Evolutionary conservation across 2,113 vertebrate genomes (phyloP).

Genomic region (Rhombomys opimus): DNA sequence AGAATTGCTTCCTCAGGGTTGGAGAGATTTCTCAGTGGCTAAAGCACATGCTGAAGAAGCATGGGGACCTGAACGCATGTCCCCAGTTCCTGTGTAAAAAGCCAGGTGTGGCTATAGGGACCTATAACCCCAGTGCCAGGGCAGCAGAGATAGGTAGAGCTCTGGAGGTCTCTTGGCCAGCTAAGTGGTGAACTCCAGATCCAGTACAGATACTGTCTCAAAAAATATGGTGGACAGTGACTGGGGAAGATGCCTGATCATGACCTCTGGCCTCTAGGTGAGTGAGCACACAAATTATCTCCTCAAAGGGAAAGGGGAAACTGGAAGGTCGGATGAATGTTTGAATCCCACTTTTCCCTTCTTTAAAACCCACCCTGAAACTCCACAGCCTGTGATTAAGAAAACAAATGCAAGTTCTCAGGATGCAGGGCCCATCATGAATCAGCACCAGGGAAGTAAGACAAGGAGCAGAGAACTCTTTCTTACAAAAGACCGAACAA

Average conservation of each 20-base stretch:
- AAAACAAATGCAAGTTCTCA: conserved; percentile 55
- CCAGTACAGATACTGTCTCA: neutral
- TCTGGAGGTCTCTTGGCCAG: neutral
- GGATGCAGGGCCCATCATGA: conserved; percentile 16
- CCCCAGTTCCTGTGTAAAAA: neutral
- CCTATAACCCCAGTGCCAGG: neutral
- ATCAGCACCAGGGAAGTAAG: conserved; percentile 31
- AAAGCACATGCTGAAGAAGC: too few species aligned
- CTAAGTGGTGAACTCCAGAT: neutral
- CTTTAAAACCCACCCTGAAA: neutral
- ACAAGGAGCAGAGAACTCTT: conserved; percentile 31
- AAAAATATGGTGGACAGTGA: neutral
- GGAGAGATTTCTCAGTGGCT: neutral
- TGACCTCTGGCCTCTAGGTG: neutral
- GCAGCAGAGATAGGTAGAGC: neutral
- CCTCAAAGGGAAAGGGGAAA: conserved; percentile 31
- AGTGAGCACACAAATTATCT: neutral
- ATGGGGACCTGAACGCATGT: neutral
- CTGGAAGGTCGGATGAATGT: conserved; percentile 17
- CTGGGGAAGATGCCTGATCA: neutral
- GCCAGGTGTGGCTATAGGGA: neutral
- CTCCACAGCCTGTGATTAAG: conserved; percentile 63
- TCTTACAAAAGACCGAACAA: neutral
- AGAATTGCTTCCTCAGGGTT: neutral
- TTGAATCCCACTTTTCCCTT: neutral